Percentiles rank a stretch among this genome's conserved stretches.
Conservation (phyloP, 2,113 vertebrate genomes). For the Narcine bancroftii region DNA sequence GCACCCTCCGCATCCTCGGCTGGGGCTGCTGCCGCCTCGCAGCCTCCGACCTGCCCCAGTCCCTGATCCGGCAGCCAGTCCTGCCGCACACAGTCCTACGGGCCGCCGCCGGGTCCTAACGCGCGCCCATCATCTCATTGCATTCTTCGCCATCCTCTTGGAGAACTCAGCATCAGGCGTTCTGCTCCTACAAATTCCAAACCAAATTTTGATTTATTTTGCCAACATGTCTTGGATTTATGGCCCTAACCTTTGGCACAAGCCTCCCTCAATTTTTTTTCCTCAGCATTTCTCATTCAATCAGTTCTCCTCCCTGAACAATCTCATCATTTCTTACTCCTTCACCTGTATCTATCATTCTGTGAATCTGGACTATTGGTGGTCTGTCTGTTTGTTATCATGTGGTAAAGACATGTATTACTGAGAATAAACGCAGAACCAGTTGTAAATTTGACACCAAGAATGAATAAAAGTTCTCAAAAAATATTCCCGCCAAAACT, state of each 20-base stretch:
- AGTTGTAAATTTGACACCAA: no score
- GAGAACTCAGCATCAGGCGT: no score
- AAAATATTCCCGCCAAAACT: no score
- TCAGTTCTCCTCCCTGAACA: background rate
- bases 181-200: background rate
- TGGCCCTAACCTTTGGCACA: background rate
- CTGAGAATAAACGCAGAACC: no score
- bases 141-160: background rate
- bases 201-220: background rate
- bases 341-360: no score
- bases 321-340: background rate
- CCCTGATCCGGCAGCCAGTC: background rate
- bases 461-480: no score
- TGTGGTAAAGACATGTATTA: no score
- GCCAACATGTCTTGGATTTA: no score
- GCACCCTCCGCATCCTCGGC: constrained; percentile 81
- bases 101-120: background rate
- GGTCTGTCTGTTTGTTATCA: no score
- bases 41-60: background rate
- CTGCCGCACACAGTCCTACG: background rate
- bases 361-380: no score
- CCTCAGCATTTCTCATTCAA: background rate
- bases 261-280: background rate
- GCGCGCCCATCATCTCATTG: background rate
- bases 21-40: background rate